Evolutionary conservation across 2,888 invertebrate species (phyloP).

Genomic region (Neuroscelio doddi): DNA sequence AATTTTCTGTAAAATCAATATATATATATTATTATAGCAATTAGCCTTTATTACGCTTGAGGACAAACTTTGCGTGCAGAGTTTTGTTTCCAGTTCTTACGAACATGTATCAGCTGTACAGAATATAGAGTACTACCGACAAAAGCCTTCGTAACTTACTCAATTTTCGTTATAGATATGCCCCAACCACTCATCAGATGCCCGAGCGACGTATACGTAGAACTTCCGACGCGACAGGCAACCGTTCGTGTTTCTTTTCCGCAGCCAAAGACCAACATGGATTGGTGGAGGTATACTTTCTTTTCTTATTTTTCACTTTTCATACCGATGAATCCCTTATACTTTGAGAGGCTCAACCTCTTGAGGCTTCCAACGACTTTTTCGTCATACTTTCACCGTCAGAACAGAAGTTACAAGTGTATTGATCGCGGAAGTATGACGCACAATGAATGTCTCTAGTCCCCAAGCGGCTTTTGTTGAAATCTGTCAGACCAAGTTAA

Average conservation of each 20-base stretch:
- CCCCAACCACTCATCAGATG: conserved; percentile 77
- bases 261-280: conserved; percentile 78
- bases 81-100: conserved; percentile 13
- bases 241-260: conserved; percentile 74
- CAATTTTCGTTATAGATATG: conserved; percentile 61
- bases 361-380: conserved; percentile 25
- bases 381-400: conserved; percentile 24
- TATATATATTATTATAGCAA: background rate
- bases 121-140: conserved; percentile 13
- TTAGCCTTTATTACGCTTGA: background rate
- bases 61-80: conserved; percentile 23
- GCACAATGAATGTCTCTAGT: conserved; percentile 19
- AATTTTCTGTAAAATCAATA: no score
- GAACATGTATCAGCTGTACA: conserved; percentile 18
- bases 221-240: conserved; percentile 73
- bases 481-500: conserved; percentile 25
- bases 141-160: conserved; percentile 16
- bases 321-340: conserved; percentile 7
- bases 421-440: conserved; percentile 28
- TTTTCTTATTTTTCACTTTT: conserved; percentile 22
- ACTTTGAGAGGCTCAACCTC: conserved; percentile 27
- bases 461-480: conserved; percentile 24
- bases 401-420: conserved; percentile 37
- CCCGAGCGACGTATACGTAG: conserved; percentile 76
- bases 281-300: conserved; percentile 75